These are phyloP conservation scores for Pipistrellus kuhlii DNA, from an alignment of 2,797 vertebrate species.

Conservation along the genomic window DNA sequence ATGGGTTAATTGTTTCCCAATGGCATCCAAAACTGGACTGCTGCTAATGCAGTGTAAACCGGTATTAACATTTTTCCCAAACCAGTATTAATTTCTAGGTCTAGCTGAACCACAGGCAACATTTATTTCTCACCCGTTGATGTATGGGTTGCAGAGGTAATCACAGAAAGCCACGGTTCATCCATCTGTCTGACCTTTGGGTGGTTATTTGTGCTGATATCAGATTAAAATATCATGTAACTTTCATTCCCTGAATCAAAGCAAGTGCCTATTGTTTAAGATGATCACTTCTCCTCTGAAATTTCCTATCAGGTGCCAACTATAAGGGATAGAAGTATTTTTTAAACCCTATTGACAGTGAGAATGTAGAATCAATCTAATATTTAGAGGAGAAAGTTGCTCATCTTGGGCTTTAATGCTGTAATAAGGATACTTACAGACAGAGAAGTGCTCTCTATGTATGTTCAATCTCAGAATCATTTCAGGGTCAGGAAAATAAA, in stretches of 20 bases:
- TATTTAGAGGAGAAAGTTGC: conserved; percentile 14
- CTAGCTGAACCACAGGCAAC: conserved; percentile 6
- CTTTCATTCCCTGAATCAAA: conserved; percentile 62
- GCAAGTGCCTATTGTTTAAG: conserved; percentile 13
- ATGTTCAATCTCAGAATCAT: background rate
- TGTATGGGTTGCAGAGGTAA: background rate
- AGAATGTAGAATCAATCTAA: background rate
- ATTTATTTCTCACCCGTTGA: conserved; percentile 33
- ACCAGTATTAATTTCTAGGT: conserved; percentile 48
- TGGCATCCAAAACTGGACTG: conserved; percentile 39
- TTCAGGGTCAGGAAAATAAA: conserved; percentile 22
- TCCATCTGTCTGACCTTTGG: background rate
- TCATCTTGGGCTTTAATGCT: background rate
- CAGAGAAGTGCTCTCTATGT: background rate
- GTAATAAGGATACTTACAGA: background rate
- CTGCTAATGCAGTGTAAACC: conserved; percentile 10
- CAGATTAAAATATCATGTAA: conserved; percentile 31
- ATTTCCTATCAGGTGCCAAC: background rate
- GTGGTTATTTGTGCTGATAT: conserved; percentile 2
- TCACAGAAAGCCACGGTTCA: conserved; percentile 13
- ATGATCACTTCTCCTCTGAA: conserved; percentile 24
- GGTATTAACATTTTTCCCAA: background rate
- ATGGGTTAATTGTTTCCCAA: conserved; percentile 48
- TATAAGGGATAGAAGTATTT: conserved; percentile 16
- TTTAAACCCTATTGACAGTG: background rate